Base-by-base conservation (phyloP, 2,113 vertebrate species). In the Ploceus nigricollis region DNA sequence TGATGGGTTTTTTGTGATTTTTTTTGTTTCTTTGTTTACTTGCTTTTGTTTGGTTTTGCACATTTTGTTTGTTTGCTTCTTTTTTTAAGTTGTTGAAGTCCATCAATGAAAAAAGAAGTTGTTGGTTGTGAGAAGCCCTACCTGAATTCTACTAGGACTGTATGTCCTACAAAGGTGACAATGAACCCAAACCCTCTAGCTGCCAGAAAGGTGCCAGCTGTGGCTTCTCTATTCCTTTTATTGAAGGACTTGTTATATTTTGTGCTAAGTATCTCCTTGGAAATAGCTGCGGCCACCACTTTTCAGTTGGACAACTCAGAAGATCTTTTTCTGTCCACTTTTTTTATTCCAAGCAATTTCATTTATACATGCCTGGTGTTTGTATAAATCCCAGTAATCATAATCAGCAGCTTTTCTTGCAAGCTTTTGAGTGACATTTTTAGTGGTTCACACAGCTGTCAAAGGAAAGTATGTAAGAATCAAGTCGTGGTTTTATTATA, bases 91-190 rank as follows among this genome's bases (percentile, higher is more conserved):
- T 35, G 6, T 83, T 61, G 24, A 88, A 89, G 7, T 9, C 15
- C 6, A 13, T 47, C 23, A 25, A 27, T 33, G 6, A 3, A 76
- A 76, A 65, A 63, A 28, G 48, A 57, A 21, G 3, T 9, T 89
- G 18, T 9, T 66, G 12, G 0, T 39, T 70, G 5, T 35, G 25
- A 66, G 16, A 33, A 89, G 21, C 18, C 35, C n/a, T 37, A 48
- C 2, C 3, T 66, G 17, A 21, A 8, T 51, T 48, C 30, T 77
- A 9, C 50, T 53, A 58, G 15, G 8, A 39, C 39, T 58, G 11
- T 10, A 31, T 1, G 1, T 39, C n/a, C 25, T 63, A 39, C 7
- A 47, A 47, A 63, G 27, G n/a, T 2, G 1, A 15, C 2, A 8
- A 13, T 18, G 5, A 73, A 33, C 4, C 42, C 14, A 69, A 60